Evolutionary conservation across 35 echinoderm and acorn worm species (phyloP), one percentile per base, ranked within the genome.

Genomic region (Holothuria glaberrima): DNA sequence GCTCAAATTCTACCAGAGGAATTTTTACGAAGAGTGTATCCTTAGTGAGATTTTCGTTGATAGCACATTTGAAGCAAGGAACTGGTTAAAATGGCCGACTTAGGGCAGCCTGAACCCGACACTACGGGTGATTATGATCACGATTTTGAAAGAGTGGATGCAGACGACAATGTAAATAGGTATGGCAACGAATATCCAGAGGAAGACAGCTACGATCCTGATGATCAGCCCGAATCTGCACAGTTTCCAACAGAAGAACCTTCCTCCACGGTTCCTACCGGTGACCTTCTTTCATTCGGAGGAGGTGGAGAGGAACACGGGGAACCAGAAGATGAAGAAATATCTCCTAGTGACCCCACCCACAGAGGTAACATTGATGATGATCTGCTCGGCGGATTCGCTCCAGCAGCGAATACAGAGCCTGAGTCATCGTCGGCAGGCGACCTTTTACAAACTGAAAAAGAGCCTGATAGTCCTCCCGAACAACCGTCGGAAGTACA

Each of bases 111-210:
- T 58, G 80, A 84, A 57, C 80, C 80, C 20, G 80, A 84, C 36
- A 84, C 80, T 20, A 84, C 80, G 30, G 80, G 80, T 18, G 80
- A 84, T 61, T 84, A 84, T 33, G 80, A 84, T 46, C 52, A 84
- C 59, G 80, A 63, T 84, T 84, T 84, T 46, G 80, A 84, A 84
- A 84, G 80, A 56, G 80, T 84, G 9, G 80, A 84, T 61, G 80
- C 80, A 63, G 59, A 59, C 52, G 80, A 84, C 21, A 84, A 56
- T 25, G 24, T 27, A 10, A 54, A 54, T 54, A 54, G 50, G 50
- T 33, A 58, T 33, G 80, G 80, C 31, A 84, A 63, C 34, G 80
- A 84, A 52, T 84, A 84, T 63, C 80, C 80, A 61, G 80, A 84
- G 80, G 80, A 84, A 62, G 80, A 84, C 31, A 63, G 59, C 28